These are phyloP conservation scores for Pseudococcus viburni DNA, from an alignment of 2,888 invertebrate genomes.

Conservation along the genomic window DNA sequence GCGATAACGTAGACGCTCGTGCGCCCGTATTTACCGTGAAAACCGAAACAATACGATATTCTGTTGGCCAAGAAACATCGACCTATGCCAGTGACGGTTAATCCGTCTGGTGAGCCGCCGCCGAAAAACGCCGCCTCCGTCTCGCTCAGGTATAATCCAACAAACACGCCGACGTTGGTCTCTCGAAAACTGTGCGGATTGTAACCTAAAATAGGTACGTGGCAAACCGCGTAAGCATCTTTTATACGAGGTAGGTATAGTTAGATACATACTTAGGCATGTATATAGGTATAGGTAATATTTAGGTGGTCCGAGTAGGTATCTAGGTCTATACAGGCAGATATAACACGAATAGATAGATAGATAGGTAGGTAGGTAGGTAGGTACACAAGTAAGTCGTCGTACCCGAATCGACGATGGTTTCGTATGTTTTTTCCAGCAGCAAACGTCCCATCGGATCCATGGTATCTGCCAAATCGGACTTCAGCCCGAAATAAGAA, in stretches of 20 bases:
- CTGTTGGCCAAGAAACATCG: constrained; percentile 55
- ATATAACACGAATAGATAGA: too few relatives aligned
- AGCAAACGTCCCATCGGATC: constrained; percentile 61
- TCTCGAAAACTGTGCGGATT: constrained; percentile 48
- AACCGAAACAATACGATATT: constrained; percentile 58
- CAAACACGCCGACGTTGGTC: constrained; percentile 48
- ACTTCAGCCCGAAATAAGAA: constrained; percentile 29
- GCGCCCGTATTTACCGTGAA: constrained; percentile 54
- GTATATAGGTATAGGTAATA: too few relatives aligned
- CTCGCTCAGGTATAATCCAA: constrained; percentile 58
- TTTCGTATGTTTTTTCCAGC: constrained; percentile 62
- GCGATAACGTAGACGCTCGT: too few relatives aligned
- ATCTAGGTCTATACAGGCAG: too few relatives aligned
- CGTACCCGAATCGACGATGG: constrained; percentile 37
- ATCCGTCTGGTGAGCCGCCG: constrained; percentile 38
- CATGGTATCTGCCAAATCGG: constrained; percentile 52
- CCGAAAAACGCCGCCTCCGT: constrained; percentile 32
- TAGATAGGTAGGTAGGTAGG: too few relatives aligned
- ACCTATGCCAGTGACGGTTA: constrained; percentile 12
- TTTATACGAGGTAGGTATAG: too few relatives aligned
- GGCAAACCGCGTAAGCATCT: too few relatives aligned
- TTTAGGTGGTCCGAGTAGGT: too few relatives aligned
- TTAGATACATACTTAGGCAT: too few relatives aligned
- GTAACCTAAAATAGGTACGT: constrained; percentile 22
- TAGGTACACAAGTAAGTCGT: too few relatives aligned